phyloP scores from a whole-genome alignment of 2,113 vertebrate genomes.

The Panthera tigris region DNA sequence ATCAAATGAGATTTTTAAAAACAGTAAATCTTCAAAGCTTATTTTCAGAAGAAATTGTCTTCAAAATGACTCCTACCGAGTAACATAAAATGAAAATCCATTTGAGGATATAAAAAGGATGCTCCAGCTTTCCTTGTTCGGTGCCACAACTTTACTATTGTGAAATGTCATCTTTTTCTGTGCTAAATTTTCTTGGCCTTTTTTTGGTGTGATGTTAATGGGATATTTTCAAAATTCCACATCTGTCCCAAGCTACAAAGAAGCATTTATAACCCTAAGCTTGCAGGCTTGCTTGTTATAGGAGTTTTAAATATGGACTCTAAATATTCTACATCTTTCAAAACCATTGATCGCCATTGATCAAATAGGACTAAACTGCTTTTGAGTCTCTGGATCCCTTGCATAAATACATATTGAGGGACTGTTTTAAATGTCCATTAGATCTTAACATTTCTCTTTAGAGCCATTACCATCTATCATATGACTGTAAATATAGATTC shows the following conservation, averaged over 20 bases:
- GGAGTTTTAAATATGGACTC: slow-evolving; percentile 67
- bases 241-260: slow-evolving; percentile 64
- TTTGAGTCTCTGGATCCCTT: slow-evolving; percentile 62
- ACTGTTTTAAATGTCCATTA: slow-evolving; percentile 77
- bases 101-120: slow-evolving; percentile 69
- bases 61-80: slow-evolving; percentile 64
- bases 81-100: slow-evolving; percentile 66
- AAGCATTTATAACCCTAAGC: slow-evolving; percentile 47
- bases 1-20: slow-evolving; percentile 66
- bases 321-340: slow-evolving; percentile 70
- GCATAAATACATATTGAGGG: slow-evolving; percentile 77
- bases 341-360: slow-evolving; percentile 73
- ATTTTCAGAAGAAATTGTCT: slow-evolving; percentile 72
- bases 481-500: slow-evolving; percentile 79
- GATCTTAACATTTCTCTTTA: slow-evolving; percentile 73
- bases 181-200: slow-evolving; percentile 61
- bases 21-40: slow-evolving; percentile 57
- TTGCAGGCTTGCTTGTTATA: slow-evolving; percentile 49
- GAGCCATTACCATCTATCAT: slow-evolving; percentile 77
- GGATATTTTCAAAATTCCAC: slow-evolving; percentile 67
- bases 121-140: slow-evolving; percentile 34
- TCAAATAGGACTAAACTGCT: slow-evolving; percentile 72
- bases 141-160: slow-evolving; percentile 45
- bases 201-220: slow-evolving; percentile 64
- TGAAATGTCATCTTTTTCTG: slow-evolving; percentile 68